Conservation (phyloP, 2,113 vertebrate species). For the Abramis brama region DNA sequence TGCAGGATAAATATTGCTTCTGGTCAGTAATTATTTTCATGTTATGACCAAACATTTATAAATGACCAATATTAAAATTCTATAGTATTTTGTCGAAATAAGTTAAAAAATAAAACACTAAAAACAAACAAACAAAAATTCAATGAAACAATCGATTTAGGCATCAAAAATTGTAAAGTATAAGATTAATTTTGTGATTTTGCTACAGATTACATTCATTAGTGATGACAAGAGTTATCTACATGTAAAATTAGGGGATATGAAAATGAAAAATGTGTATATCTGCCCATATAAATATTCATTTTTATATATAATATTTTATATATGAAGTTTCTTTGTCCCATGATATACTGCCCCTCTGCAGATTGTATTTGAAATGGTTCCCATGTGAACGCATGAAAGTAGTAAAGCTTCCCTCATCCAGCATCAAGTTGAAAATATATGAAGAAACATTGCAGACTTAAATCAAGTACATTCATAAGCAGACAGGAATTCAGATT, state of each 20-base stretch:
- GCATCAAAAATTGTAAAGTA: not conserved
- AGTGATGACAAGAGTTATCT: not conserved
- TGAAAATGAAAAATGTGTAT: not conserved
- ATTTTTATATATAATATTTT: too few species aligned
- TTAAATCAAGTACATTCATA: constrained; percentile 8
- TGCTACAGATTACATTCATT: not conserved
- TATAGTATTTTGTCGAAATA: too few species aligned
- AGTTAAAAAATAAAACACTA: not conserved
- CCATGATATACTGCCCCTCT: not conserved
- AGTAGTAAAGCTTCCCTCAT: not conserved
- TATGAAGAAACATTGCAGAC: constrained; percentile 30
- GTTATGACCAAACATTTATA: not conserved
- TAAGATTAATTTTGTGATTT: not conserved
- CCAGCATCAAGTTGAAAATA: not conserved
- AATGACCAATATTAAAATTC: too few species aligned
- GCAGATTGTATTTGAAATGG: not conserved
- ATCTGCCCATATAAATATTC: too few species aligned
- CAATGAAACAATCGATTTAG: not conserved
- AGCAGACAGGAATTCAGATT: constrained; percentile 47
- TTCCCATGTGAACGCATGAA: not conserved
- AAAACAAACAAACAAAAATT: not conserved
- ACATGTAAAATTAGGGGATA: not conserved
- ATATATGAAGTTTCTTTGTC: not conserved
- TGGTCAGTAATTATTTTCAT: not conserved
- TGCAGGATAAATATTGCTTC: not conserved